Conservation (phyloP, 2,888 invertebrate species). For the Acleris literana region DNA sequence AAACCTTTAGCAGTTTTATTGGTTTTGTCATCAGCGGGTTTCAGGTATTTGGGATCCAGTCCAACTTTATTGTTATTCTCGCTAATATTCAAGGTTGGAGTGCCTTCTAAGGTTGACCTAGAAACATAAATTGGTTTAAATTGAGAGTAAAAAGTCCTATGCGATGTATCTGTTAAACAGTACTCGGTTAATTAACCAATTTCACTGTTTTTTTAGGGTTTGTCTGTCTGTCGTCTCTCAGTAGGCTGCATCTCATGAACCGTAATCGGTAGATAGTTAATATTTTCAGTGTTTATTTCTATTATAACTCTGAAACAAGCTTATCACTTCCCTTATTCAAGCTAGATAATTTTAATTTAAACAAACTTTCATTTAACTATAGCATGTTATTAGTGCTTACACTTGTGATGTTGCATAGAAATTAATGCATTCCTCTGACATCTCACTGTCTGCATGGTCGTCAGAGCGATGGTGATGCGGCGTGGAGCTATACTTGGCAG, state of each 20-base stretch:
- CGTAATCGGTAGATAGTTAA: no score
- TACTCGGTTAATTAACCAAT: no score
- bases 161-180: no score
- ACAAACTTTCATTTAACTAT: not conserved
- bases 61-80: conserved; percentile 54
- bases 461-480: conserved; percentile 66
- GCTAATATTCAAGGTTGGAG: conserved; percentile 54
- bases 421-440: conserved; percentile 72
- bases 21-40: conserved; percentile 58
- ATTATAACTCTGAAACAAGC: no score
- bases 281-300: no score
- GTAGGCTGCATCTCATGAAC: no score
- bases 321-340: no score
- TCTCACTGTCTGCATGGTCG: conserved; percentile 53
- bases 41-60: conserved; percentile 73
- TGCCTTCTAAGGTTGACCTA: conserved; percentile 68
- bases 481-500: conserved; percentile 61
- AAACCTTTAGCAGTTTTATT: conserved; percentile 49
- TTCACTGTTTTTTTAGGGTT: no score
- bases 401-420: conserved; percentile 74
- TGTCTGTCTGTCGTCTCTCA: no score
- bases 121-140: conserved; percentile 34
- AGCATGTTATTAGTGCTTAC: conserved; percentile 51
- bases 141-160: no score
- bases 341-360: no score